Conservation (phyloP, 2,797 vertebrate species). For the Tragelaphus eurycerus region DNA sequence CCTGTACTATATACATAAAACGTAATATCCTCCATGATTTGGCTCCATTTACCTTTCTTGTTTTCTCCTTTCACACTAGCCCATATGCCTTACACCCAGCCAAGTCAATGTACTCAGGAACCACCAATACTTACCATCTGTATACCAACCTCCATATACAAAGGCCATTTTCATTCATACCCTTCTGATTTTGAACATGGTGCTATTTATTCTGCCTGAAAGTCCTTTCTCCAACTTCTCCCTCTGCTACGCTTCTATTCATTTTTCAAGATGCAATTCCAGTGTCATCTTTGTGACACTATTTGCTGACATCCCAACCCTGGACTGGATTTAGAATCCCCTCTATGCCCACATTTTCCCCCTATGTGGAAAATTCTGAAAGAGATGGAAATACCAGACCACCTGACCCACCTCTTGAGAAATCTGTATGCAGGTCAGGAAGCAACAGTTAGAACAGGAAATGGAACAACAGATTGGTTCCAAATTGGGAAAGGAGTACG, state of each 20-base stretch:
- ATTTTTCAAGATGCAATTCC: background rate
- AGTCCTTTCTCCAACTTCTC: background rate
- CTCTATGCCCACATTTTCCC: background rate
- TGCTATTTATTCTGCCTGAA: background rate
- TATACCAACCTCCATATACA: background rate
- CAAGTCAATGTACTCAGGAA: background rate
- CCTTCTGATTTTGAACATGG: background rate
- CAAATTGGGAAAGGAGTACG: fast-evolving
- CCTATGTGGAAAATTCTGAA: background rate
- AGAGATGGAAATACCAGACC: background rate
- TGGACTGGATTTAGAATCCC: background rate
- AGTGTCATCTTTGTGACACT: background rate
- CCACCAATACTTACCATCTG: background rate
- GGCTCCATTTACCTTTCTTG: background rate
- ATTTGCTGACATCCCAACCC: background rate
- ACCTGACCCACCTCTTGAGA: background rate
- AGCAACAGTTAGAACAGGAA: background rate
- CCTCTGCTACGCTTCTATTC: background rate
- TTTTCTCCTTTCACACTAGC: background rate
- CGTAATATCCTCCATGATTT: background rate
- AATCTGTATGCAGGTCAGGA: background rate
- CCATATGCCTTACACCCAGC: background rate
- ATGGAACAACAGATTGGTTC: background rate
- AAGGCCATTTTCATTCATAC: background rate
- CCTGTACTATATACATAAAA: background rate